Percentiles rank a stretch among this genome's conserved stretches.
These are phyloP conservation scores for Carposina sasakii DNA, from an alignment of 1,140 invertebrate species.

Conservation along the genomic window DNA sequence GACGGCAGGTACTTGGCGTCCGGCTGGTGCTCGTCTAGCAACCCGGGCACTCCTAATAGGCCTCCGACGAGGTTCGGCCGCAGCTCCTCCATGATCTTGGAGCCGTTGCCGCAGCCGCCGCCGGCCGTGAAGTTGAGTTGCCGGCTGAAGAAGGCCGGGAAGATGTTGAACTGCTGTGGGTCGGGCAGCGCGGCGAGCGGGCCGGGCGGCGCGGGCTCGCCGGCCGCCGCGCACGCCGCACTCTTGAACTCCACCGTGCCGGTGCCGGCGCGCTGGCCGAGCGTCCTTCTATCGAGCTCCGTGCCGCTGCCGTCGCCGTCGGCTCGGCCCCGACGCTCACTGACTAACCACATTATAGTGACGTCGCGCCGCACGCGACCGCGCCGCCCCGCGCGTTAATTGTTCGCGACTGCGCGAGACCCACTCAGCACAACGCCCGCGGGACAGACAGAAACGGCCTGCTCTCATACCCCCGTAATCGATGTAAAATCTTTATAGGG, in stretches of 20 bases:
- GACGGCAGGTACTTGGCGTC: conserved; percentile 72
- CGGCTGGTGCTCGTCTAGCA: conserved; percentile 84
- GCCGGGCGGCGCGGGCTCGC: conserved; percentile 75
- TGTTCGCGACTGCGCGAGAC: conserved; percentile 67
- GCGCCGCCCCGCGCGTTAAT: conserved; percentile 62
- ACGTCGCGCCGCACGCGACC: conserved; percentile 47
- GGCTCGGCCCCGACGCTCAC: conserved; percentile 65
- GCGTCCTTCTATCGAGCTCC: conserved; percentile 48
- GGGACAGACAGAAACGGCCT: conserved; percentile 54
- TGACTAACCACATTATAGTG: conserved; percentile 70
- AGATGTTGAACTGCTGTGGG: conserved; percentile 90
- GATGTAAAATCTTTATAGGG: conserved; percentile 65
- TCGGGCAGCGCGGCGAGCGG: conserved; percentile 73
- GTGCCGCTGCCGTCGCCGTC: conserved; percentile 55
- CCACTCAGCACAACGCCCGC: conserved; percentile 48
- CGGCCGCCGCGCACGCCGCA: conserved; percentile 70
- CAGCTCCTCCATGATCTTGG: conserved; percentile 87
- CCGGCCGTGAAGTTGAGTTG: conserved; percentile 86
- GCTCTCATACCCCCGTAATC: conserved; percentile 53
- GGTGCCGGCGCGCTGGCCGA: conserved; percentile 60
- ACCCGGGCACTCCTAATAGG: conserved; percentile 81
- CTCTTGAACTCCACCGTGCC: conserved; percentile 73
- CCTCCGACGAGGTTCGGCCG: conserved; percentile 85
- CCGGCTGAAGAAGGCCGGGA: conserved; percentile 89
- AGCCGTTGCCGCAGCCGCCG: conserved; percentile 77